Base-by-base conservation (phyloP, 2,113 vertebrate genomes). In the Archilochus colubris region DNA sequence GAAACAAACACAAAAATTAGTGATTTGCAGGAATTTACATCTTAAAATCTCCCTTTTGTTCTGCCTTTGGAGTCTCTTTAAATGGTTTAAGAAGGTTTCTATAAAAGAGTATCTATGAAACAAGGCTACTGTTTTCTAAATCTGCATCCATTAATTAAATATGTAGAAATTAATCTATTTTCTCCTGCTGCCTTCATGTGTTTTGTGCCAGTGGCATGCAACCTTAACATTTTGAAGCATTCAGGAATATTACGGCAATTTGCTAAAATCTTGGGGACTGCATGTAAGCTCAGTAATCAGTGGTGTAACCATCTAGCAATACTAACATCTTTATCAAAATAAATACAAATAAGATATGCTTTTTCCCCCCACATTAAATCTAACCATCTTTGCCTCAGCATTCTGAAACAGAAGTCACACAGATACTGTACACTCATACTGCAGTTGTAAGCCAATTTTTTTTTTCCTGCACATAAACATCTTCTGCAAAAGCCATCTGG, bases 221-320 rank as follows among this genome's bases (percentile, higher is more conserved):
- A 80, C 72, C 30, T 48, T 87, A 73, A 86, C 48, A 91, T 81
- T 94, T 54, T 93, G 51, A 55, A 92, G 90, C 62, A 55, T 53
- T 90, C 2, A 27, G 87, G 40, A 59, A 62, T 68, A 94, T 19
- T 64, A 12, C 53, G 40, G 79, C 85, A 89, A 86, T 53, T 81
- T 84, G 74, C 69, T 92, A 96, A 92, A 66, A 84, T 57, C 58
- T 88, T 75, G 64, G 27, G 70, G 53, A 79, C 72, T 86, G 63
- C 59, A 53, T 24, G 93, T 69, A 94, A 92, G 95, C 91, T 95
- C 76, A 85, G 82, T 82, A 91, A 93, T 61, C 81, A 54, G 43
- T 63, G 73, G 53, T 69, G 36, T 78, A 97, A 92, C 91, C 95
- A 94, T 62, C 30, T 68, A 91, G 89, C 89, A 86, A 92, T 73